phyloP scores from a whole-genome alignment of 2,113 vertebrate species.

The Urocolius indicus region DNA sequence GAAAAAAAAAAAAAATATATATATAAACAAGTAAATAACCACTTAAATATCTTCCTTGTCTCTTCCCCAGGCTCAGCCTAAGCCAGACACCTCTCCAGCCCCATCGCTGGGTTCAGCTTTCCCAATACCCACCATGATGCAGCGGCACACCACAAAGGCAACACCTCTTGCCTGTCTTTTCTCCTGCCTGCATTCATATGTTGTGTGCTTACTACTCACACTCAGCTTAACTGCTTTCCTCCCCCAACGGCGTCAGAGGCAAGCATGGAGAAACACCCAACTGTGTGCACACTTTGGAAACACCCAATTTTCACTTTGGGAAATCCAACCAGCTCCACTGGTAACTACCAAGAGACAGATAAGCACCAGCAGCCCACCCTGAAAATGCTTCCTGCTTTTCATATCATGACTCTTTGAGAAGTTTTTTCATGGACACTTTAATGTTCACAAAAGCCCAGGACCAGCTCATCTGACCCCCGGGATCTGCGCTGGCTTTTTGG shows the following conservation, averaged over 20 bases:
- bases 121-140: background rate
- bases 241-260: background rate
- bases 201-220: background rate
- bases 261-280: background rate
- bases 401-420: background rate
- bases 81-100: background rate
- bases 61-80: background rate
- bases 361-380: background rate
- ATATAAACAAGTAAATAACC: background rate
- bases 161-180: background rate
- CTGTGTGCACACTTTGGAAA: too few relatives aligned
- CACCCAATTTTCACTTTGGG: background rate
- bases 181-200: background rate
- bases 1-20: background rate
- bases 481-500: background rate
- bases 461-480: background rate
- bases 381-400: background rate
- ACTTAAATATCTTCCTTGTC: background rate
- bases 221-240: background rate
- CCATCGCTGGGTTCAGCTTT: background rate
- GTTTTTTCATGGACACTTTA: background rate
- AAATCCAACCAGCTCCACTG: background rate
- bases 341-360: background rate
- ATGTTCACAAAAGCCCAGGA: background rate
- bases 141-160: accelerated